Evolutionary conservation across 2,888 invertebrate species (phyloP), one percentile per base, ranked within the genome.

Genomic region (Listrodromus nycthemerus): DNA sequence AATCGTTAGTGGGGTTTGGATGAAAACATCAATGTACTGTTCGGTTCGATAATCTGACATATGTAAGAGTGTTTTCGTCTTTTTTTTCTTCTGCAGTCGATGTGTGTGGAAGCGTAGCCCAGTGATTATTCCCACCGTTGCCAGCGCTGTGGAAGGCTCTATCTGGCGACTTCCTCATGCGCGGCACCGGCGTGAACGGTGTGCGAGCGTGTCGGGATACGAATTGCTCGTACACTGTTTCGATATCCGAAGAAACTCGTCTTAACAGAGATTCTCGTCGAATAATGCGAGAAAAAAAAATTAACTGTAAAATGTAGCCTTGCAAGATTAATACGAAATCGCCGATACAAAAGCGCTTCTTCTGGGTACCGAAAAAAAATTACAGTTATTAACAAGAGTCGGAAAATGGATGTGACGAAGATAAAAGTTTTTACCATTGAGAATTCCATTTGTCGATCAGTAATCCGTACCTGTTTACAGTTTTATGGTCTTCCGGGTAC

Each of bases 111-210:
- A 67, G 74, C 75, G 41, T 58, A 76, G 65, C 69, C 74, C 80
- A 55, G 77, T 70, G 71, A 85, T 83, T 73, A 69, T 67, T 48
- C 65, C 80, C 74, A 45, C 74, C 63, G 81, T 80, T 73, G 80
- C 70, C 30, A 41, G 65, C 55, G 75, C 69, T 30, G 45, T 70
- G 48, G 74, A 78, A 65, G 69, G 19, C 81, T 69, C 30, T 37
- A 52, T 69, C 30, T 37, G 63, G 33, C 74, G 69, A 86, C 84
- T 83, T 86, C 84, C 85, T 85, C 65, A 78, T 82, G 69, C 63
- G 58, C 52, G 78, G 66, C 58, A 69, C 63, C 30, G 41, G 45
- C 61, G n/a, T 5, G 61, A 45, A 16, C 5, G 10, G 63, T 48
- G 58, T 30, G 48, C 30, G 61, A 63, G 73, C 48, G 48, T 61